Evolutionary conservation across 2,888 invertebrate species (phyloP), one percentile per base, ranked within the genome.

Genomic region (Latheticus oryzae): DNA sequence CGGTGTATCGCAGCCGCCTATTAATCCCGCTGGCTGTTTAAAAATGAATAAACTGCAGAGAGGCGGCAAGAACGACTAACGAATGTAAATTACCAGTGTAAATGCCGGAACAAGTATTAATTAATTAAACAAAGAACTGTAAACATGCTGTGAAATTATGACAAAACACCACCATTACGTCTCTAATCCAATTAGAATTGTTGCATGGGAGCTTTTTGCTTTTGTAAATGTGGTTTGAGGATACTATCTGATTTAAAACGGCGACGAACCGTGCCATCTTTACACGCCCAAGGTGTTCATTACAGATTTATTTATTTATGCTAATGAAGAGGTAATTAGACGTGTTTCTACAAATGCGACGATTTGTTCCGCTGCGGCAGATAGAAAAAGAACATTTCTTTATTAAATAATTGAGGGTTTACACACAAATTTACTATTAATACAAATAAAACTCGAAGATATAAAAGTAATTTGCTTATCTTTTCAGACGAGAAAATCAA

Each of bases 51-150:
- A 28, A 15, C 8, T 50, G 30, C 8, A 13, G 24, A 63, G 64
- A 66, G 64, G 64, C 66, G 69, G 62, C 65, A 66, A 65, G 61
- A 62, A 64, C 63, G 63, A 54, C 52, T 62, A 60, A 65, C 61
- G 65, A 68, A 71, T 72, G 72, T 71, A 72, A 72, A 73, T 72
- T 73, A 66, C 66, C 59, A 62, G 58, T 62, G 68, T 72, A 75
- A 75, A 74, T 74, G 71, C 73, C 72, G 74, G 74, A 75, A 76
- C 76, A 69, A 67, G 73, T 71, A 69, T 73, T 74, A 75, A 77
- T 77, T 76, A 77, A 76, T 76, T 74, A 76, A 71, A 74, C 73
- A 75, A 73, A 71, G 69, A 72, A 69, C 66, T 73, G 73, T 72
- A 73, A 76, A 76, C 72, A 73, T 68, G 69, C 66, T 66, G 72